These are phyloP conservation scores for Lophura nycthemera DNA, from an alignment of 2,113 vertebrate genomes.

Conservation along the genomic window DNA sequence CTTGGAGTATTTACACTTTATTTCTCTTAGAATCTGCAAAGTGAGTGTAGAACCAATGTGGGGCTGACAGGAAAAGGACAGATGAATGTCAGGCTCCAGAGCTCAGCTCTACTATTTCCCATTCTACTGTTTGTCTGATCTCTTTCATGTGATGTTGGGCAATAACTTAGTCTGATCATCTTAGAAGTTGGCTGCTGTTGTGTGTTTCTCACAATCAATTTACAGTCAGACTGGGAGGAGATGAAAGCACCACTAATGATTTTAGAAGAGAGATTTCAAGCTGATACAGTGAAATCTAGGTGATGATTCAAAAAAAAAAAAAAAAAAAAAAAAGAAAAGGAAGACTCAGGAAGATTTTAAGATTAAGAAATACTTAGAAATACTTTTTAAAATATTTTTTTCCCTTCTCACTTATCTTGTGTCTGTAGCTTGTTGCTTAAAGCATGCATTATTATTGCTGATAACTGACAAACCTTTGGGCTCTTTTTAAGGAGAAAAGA, in stretches of 20 bases:
- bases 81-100: not conserved
- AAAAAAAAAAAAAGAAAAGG: not conserved
- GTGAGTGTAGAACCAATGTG: accelerated
- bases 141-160: not conserved
- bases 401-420: too few relatives aligned
- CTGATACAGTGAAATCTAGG: not conserved
- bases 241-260: not conserved
- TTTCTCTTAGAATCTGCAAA: not conserved
- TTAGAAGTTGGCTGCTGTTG: not conserved
- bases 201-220: not conserved
- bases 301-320: not conserved
- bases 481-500: too few relatives aligned
- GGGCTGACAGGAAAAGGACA: not conserved
- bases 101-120: not conserved
- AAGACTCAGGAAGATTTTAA: not conserved
- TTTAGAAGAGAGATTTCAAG: not conserved
- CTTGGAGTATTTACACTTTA: not conserved
- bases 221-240: not conserved
- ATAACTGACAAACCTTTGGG: too few relatives aligned
- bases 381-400: not conserved
- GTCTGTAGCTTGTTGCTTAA: too few relatives aligned
- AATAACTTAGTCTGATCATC: not conserved
- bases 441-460: too few relatives aligned
- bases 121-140: not conserved
- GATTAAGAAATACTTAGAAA: not conserved